These are phyloP conservation scores for Rallus crepitans DNA, from an alignment of 2,797 vertebrate genomes.

Conservation along the genomic window DNA sequence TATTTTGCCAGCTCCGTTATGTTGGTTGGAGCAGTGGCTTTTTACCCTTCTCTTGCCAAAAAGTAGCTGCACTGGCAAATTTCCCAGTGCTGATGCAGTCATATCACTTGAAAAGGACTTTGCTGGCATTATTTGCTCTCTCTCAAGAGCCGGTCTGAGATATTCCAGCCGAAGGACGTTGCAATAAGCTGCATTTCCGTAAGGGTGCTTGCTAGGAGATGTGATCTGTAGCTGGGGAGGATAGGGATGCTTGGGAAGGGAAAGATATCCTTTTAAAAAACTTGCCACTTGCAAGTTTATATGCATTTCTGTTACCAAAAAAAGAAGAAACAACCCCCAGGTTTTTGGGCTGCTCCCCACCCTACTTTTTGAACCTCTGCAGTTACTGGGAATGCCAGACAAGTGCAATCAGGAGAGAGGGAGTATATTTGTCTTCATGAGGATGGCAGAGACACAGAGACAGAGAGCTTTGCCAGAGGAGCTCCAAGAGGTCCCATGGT, in stretches of 20 bases:
- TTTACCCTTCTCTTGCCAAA: slow-evolving; percentile 37
- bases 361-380: background rate
- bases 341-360: background rate
- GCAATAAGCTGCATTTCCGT: background rate
- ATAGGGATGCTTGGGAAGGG: background rate
- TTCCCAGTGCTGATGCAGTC: slow-evolving; percentile 14
- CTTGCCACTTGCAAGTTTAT: background rate
- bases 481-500: background rate
- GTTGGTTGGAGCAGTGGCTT: background rate
- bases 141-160: background rate
- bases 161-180: background rate
- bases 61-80: slow-evolving; percentile 9
- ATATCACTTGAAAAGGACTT: slow-evolving; percentile 34
- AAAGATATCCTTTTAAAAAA: background rate
- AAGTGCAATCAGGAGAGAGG: background rate
- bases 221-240: background rate
- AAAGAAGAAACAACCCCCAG: background rate
- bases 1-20: background rate
- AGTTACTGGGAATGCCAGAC: background rate
- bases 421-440: background rate
- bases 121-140: slow-evolving; percentile 12
- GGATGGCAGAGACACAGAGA: background rate
- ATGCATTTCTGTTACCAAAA: background rate
- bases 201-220: background rate
- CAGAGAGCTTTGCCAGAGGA: background rate